Percentiles rank a stretch among this genome's conserved stretches.
These are phyloP conservation scores for Gambusia yucatana DNA, from an alignment of 2,797 vertebrate species.

Conservation along the genomic window DNA sequence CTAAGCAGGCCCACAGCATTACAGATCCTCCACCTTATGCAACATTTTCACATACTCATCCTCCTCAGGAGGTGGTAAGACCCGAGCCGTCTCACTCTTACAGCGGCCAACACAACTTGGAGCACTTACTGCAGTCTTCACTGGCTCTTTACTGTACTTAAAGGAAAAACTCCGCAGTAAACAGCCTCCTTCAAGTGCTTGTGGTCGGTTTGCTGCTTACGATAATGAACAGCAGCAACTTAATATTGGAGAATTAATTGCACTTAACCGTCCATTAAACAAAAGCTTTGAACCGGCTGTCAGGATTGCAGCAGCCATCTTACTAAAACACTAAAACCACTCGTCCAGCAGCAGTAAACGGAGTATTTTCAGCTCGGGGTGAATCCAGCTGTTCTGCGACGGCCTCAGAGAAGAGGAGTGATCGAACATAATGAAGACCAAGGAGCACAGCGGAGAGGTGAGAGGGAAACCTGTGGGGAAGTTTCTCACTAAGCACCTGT, in stretches of 20 bases:
- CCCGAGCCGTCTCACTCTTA: not conserved
- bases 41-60: not conserved
- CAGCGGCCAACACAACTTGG: constrained; percentile 11
- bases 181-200: constrained; percentile 56
- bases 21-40: not conserved
- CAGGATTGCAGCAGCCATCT: constrained; percentile 34
- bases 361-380: not conserved
- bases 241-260: constrained; percentile 62
- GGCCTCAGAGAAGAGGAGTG: not conserved
- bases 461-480: not conserved
- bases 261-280: constrained; percentile 59
- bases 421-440: not conserved
- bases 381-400: not conserved
- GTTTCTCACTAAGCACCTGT: not conserved
- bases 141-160: constrained; percentile 34
- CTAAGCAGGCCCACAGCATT: not conserved
- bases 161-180: constrained; percentile 40
- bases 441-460: not conserved
- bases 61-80: rapidly evolving
- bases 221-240: constrained; percentile 58
- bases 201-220: constrained; percentile 61
- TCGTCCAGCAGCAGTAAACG: not conserved
- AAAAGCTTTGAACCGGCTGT: constrained; percentile 36
- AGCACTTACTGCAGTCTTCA: constrained; percentile 42
- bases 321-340: not conserved